These are phyloP conservation scores for Cosmia trapezina DNA, from an alignment of 2,888 invertebrate genomes.

Conservation along the genomic window DNA sequence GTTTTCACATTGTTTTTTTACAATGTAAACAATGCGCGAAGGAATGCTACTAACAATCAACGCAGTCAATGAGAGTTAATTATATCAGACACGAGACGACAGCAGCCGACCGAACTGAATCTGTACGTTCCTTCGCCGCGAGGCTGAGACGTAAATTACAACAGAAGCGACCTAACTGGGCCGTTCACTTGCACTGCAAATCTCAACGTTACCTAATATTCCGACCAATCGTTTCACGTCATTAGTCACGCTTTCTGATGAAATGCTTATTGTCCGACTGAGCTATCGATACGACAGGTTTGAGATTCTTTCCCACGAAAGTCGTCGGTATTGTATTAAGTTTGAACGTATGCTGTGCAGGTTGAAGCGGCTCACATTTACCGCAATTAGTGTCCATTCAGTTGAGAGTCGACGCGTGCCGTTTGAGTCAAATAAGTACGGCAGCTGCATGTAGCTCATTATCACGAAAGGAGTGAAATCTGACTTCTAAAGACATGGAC, in stretches of 20 bases:
- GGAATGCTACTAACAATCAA: conserved; percentile 72
- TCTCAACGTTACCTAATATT: conserved; percentile 79
- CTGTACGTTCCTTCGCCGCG: conserved; percentile 66
- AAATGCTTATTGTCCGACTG: conserved; percentile 72
- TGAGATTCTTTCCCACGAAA: conserved; percentile 79
- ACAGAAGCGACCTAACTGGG: conserved; percentile 76
- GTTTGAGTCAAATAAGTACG: conserved; percentile 73
- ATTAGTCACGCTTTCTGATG: conserved; percentile 79
- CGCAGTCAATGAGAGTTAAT: conserved; percentile 83
- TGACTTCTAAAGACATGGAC: background rate
- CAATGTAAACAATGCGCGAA: conserved; percentile 74
- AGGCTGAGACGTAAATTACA: conserved; percentile 79
- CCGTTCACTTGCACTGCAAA: conserved; percentile 80
- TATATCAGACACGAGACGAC: conserved; percentile 80
- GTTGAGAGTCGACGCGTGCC: conserved; percentile 79
- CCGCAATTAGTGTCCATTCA: conserved; percentile 85
- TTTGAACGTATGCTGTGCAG: conserved; percentile 75
- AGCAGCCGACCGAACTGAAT: conserved; percentile 67
- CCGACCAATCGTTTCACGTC: conserved; percentile 76
- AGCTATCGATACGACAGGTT: conserved; percentile 66
- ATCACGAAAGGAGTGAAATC: conserved; percentile 16
- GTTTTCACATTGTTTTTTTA: conserved; percentile 71
- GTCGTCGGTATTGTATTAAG: conserved; percentile 72
- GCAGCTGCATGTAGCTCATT: conserved; percentile 68
- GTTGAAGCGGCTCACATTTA: conserved; percentile 76